phyloP scores from a whole-genome alignment of 2,888 invertebrate genomes.

The Andrena haemorrhoa region DNA sequence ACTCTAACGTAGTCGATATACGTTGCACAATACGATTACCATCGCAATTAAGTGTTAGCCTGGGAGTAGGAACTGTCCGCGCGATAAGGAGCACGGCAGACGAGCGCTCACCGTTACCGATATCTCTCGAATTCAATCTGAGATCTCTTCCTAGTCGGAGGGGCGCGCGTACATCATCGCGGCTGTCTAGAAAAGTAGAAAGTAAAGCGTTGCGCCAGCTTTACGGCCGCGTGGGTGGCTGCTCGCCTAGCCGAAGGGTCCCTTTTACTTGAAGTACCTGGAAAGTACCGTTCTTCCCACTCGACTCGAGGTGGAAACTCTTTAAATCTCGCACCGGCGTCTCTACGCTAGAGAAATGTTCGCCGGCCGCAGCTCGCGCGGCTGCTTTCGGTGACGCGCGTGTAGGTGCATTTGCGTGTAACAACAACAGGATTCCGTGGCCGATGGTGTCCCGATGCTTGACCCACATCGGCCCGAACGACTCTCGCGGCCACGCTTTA shows the following conservation, averaged over 20 bases:
- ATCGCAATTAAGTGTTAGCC: slow-evolving; percentile 30
- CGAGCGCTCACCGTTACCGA: not conserved
- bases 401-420: slow-evolving; percentile 58
- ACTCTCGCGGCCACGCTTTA: not conserved
- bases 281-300: slow-evolving; percentile 75
- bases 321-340: slow-evolving; percentile 52
- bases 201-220: slow-evolving; percentile 67
- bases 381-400: slow-evolving; percentile 31
- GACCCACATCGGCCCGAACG: slow-evolving; percentile 58
- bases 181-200: slow-evolving; percentile 67
- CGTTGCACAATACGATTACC: not conserved
- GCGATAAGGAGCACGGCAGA: not conserved
- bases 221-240: slow-evolving; percentile 69
- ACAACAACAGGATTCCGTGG: slow-evolving; percentile 34
- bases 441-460: slow-evolving; percentile 39
- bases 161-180: slow-evolving; percentile 54
- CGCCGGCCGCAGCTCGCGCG: not conserved
- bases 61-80: slow-evolving; percentile 31
- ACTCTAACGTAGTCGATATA: not conserved
- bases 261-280: slow-evolving; percentile 69
- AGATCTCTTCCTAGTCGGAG: slow-evolving; percentile 34
- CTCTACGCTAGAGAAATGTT: slow-evolving; percentile 32
- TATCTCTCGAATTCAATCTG: slow-evolving; percentile 22
- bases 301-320: slow-evolving; percentile 49
- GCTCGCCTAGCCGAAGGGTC: slow-evolving; percentile 65